Percentiles rank a stretch among this genome's conserved stretches.
Evolutionary conservation across 2,113 vertebrate species (phyloP).

Genomic region (Triplophysa dalaica): DNA sequence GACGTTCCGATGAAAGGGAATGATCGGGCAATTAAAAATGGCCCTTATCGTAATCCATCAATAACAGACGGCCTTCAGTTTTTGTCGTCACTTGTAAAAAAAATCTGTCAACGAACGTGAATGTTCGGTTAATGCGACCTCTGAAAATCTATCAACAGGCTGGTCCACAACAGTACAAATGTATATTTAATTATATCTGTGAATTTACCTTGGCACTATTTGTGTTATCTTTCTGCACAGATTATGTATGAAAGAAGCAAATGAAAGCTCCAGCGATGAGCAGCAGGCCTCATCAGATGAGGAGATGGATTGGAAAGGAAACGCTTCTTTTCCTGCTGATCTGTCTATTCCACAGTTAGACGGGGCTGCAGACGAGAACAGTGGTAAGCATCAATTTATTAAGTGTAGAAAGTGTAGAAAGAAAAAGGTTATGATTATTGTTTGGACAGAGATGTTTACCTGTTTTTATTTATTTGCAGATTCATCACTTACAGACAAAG

Average conservation of each 20-base stretch:
- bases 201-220: too few species aligned
- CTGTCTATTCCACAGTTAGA: conserved; percentile 96
- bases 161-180: conserved; percentile 5
- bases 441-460: background rate
- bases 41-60: too few species aligned
- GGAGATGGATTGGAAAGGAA: conserved; percentile 92
- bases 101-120: background rate
- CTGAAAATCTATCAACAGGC: too few species aligned
- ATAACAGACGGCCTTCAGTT: too few species aligned
- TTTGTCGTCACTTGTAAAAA: too few species aligned
- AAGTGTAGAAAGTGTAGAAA: too few species aligned
- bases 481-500: conserved; percentile 91
- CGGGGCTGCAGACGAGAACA: conserved; percentile 95
- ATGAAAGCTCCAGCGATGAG: conserved; percentile 82
- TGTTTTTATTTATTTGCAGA: conserved; percentile 72
- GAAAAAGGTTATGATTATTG: background rate
- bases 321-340: conserved; percentile 79
- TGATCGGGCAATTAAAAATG: too few species aligned
- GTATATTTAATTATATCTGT: too few species aligned
- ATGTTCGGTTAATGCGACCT: background rate
- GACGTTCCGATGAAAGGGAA: too few species aligned
- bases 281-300: conserved; percentile 88
- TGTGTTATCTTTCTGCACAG: conserved; percentile 60
- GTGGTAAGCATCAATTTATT: conserved; percentile 76
- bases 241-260: conserved; percentile 72